phyloP scores from a whole-genome alignment of 2,797 vertebrate genomes.

The Acanthiza pusilla region DNA sequence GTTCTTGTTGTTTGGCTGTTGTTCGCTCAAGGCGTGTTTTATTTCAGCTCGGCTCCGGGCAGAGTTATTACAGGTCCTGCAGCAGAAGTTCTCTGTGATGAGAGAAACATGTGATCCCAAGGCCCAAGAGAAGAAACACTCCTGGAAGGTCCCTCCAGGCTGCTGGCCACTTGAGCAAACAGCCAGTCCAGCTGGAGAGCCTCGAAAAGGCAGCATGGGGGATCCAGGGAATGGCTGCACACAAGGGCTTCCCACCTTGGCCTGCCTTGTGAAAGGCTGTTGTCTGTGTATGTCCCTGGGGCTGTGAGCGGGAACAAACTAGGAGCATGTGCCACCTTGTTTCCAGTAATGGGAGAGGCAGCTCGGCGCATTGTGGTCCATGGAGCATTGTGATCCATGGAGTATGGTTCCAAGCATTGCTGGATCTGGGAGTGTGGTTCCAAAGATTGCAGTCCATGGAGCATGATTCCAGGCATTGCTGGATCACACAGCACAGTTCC shows the following conservation, averaged over 20 bases:
- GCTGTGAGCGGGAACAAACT: rapidly evolving
- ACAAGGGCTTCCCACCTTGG: not conserved
- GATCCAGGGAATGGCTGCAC: not conserved
- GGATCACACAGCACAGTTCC: too few relatives aligned
- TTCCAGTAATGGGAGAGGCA: not conserved
- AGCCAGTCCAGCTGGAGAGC: not conserved
- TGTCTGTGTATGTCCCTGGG: not conserved
- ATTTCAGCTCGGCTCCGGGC: slow-evolving; percentile 29
- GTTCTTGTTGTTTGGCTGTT: slow-evolving; percentile 15
- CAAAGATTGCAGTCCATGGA: rapidly evolving
- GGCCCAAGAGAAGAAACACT: not conserved
- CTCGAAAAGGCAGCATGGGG: not conserved
- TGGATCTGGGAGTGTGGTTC: rapidly evolving
- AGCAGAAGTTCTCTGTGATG: slow-evolving; percentile 4
- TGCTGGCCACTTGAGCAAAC: slow-evolving; percentile 51
- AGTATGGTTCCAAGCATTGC: rapidly evolving
- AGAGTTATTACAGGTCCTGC: not conserved
- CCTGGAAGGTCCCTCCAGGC: slow-evolving; percentile 18
- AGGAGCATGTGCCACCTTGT: rapidly evolving
- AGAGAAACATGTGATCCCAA: not conserved
- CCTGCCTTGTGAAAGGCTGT: not conserved
- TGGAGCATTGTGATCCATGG: rapidly evolving
- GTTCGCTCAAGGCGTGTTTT: slow-evolving; percentile 43
- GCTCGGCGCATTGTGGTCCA: rapidly evolving
- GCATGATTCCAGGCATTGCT: rapidly evolving